phyloP scores from a whole-genome alignment of 2,113 vertebrate species.

The Martes martes region DNA sequence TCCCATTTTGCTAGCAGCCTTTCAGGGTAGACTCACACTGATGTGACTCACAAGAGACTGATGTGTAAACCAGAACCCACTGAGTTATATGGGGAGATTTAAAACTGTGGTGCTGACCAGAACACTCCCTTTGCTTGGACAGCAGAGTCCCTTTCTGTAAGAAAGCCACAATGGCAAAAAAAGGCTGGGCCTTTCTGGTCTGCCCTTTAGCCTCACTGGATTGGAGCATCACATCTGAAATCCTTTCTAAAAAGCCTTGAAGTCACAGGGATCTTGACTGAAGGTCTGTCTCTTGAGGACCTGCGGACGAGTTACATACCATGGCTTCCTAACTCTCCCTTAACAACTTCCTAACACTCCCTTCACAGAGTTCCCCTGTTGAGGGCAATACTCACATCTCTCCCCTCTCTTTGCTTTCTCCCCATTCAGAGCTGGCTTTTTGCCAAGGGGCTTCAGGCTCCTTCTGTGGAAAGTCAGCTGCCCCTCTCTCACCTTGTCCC shows the following conservation, averaged over 20 bases:
- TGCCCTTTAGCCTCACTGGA: background rate
- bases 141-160: background rate
- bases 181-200: background rate
- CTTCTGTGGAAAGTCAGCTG: background rate
- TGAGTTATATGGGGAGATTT: background rate
- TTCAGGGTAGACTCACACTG: background rate
- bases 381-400: background rate
- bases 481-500: background rate
- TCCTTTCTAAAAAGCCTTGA: background rate
- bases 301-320: background rate
- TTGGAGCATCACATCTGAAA: background rate
- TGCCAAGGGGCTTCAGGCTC: background rate
- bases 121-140: background rate
- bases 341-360: background rate
- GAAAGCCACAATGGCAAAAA: background rate
- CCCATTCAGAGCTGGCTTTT: background rate
- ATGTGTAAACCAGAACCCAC: background rate
- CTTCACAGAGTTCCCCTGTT: background rate
- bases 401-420: background rate
- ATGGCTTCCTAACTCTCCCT: background rate
- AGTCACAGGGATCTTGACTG: background rate
- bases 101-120: background rate
- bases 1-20: background rate
- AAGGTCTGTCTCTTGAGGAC: background rate
- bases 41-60: background rate